Conservation (phyloP, 1,140 invertebrate genomes). For the Drosophila grimshawi region DNA sequence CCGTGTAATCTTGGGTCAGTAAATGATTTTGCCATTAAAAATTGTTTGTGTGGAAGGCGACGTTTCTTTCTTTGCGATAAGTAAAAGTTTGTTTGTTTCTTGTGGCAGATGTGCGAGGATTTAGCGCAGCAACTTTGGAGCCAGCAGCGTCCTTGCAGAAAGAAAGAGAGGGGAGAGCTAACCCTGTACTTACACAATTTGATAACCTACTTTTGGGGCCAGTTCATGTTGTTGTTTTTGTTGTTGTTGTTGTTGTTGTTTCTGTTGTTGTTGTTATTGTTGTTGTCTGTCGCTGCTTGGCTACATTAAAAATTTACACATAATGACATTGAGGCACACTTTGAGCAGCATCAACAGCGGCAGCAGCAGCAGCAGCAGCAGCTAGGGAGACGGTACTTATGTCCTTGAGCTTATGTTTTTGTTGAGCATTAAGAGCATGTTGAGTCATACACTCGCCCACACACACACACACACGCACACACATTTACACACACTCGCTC, state of each 20-base stretch:
- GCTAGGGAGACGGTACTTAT: conserved; percentile 27
- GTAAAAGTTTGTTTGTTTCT: conserved; percentile 62
- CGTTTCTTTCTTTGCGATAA: conserved; percentile 29
- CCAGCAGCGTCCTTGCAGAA: background rate
- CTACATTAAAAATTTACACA: conserved; percentile 82
- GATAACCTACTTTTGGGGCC: conserved; percentile 73
- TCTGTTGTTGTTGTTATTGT: conserved; percentile 32
- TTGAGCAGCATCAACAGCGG: conserved; percentile 13
- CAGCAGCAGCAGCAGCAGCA: background rate
- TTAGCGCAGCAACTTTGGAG: conserved; percentile 49
- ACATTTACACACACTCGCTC: conserved; percentile 5
- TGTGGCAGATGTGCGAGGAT: conserved; percentile 48
- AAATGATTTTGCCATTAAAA: conserved; percentile 63
- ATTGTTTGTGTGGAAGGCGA: conserved; percentile 6
- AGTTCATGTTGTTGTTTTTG: conserved; percentile 19
- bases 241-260: conserved; percentile 38
- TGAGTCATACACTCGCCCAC: conserved; percentile 44
- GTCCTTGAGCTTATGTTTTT: conserved; percentile 79
- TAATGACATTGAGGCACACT: conserved; percentile 49
- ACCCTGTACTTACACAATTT: conserved; percentile 65
- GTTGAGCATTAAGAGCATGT: conserved; percentile 78
- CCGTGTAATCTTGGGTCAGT: conserved; percentile 51
- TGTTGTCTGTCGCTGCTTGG: conserved; percentile 40
- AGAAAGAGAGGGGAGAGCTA: conserved; percentile 13
- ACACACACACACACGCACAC: conserved; percentile 20